Base-by-base conservation (phyloP, 2,888 invertebrate species). In the Drosophila melanocephala region DNA sequence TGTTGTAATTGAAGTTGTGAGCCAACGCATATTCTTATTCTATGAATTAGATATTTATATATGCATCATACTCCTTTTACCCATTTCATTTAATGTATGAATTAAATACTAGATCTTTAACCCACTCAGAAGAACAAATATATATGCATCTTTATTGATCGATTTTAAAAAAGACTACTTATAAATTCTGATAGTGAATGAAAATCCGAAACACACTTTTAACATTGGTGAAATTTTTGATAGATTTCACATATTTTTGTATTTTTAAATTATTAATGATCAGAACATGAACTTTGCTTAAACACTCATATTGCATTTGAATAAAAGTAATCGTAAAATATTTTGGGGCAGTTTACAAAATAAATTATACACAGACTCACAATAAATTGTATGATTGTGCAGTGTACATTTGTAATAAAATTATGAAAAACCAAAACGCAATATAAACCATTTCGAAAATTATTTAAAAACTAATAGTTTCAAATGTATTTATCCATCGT, bases 91-190 rank as follows among this genome's bases (percentile, higher is more conserved):
- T n/a, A 55, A 56, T 37, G 5, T 12, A n/a, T 26, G 19, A 37
- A 47, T 50, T 42, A 44, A 50, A 57, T 37, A 37, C 4, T 32
- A 22, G 14, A 67, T 55, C 19, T 63, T 89, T 91, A 92, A 92
- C 87, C 91, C 91, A 92, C 91, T 92, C 91, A 88, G 85, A 92
- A 92, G 84, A 92, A 91, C 90, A 91, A 90, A 91, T 87, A 83
- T 84, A 84, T 84, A 83, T 91, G 79, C 53, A 90, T 87, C 63
- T 84, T 83, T 91, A 87, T 90, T 90, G 75, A 85, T 85, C 68
- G 64, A 84, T 83, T 89, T 47, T 77, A 70, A 68, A 75, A 82
- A 85, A 82, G 88, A 83, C 84, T 81, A 79, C 83, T 84, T 91
- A 77, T 70, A 87, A 87, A 83, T 74, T 84, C 61, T 58, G 81